Base-by-base conservation (phyloP, 2,888 invertebrate species). In the Pemphredon lugubris region DNA sequence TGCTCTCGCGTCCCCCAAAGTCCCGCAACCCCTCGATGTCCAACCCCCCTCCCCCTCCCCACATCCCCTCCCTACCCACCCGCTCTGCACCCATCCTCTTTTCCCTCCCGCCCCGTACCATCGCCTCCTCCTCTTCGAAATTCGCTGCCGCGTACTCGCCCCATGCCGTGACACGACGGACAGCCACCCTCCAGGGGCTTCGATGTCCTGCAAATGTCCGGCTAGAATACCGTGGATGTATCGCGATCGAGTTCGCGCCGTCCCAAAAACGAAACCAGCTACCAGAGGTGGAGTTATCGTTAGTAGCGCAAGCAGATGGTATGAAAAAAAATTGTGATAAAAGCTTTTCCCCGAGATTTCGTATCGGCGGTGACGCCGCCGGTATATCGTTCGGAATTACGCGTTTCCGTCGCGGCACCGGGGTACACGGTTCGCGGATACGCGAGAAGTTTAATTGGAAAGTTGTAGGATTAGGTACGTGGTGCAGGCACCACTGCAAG, bases 1-100 rank as follows among this genome's bases (percentile, higher is more conserved):
- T 87, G 87, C 86, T 81, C 83, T 84, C 84, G 81, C 84, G 79
- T 77, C 77, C 76, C 77, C 73, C 75, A 78, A 77, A 83, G 83
- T 82, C 75, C 79, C 65, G 75, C 84, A 72, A 80, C 75, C 81
- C 77, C 78, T 77, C 75, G 65, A 54, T 64, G 75, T 70, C 72
- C 75, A 39, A 64, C 60, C 48, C 72, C 63, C 48, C 45, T 26
- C 47, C 63, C 59, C 59, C 45, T 55, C 16, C 50, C 79, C 66
- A 74, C 84, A 72, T 79, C 75, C 81, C 77, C 79, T 77, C n/a
- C 71, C 75, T 37, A 64, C 60, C 50, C 72, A 59, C 48, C 45
- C 48, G 60, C 57, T 55, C 42, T 51, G 14, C 51, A 16, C 65
- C 48, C 69, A 30, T 54, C 64, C 63, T 76, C 69, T 61, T 65